Conservation (phyloP, 2,888 invertebrate species). For the Caenorhabditis plicata region DNA sequence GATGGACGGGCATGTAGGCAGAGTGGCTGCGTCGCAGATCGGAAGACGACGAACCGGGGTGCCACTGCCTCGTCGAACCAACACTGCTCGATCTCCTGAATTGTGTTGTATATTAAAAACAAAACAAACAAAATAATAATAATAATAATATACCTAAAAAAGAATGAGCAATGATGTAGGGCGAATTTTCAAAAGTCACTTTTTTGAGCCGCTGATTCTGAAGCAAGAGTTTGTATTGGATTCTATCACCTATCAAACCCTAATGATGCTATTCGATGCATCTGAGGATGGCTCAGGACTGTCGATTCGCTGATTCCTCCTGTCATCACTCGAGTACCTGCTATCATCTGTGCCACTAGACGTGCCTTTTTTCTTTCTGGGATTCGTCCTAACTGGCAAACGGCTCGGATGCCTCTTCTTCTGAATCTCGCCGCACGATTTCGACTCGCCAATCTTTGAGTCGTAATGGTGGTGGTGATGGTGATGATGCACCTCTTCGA, state of each 20-base stretch:
- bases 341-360: constrained; percentile 25
- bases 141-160: constrained; percentile 27
- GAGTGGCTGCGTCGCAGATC: constrained; percentile 7
- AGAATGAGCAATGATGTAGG: constrained; percentile 33
- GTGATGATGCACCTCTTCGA: too few species aligned
- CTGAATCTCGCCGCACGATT: too few species aligned
- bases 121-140: not conserved
- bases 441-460: too few species aligned
- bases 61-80: constrained; percentile 37
- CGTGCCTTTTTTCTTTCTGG: too few species aligned
- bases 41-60: constrained; percentile 21
- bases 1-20: not conserved
- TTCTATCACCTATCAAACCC: too few species aligned
- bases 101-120: not conserved
- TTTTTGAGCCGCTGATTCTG: constrained; percentile 24
- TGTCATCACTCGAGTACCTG: constrained; percentile 22
- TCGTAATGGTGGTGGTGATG: too few species aligned
- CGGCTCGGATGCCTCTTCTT: too few species aligned
- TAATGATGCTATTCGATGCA: constrained; percentile 1
- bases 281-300: constrained; percentile 19
- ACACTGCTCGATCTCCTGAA: constrained; percentile 38
- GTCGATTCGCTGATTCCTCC: too few species aligned
- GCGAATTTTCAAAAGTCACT: constrained; percentile 29
- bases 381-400: too few species aligned
- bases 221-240: too few species aligned